Percentiles rank a stretch among this genome's conserved stretches.
phyloP scores from a whole-genome alignment of 2,888 invertebrate species.

The Nymphalis polychloros region DNA sequence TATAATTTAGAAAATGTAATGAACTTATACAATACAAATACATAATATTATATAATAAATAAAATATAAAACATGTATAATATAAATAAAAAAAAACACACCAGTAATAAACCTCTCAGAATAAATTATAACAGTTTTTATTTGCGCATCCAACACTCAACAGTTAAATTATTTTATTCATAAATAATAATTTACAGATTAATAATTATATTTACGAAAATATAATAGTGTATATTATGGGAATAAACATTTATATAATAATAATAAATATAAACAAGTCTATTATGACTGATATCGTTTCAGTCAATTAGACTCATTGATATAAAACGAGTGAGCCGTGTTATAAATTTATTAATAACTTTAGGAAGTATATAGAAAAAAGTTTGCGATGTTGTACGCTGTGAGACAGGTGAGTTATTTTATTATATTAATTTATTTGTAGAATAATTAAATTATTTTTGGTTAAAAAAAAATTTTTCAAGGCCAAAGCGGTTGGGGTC shows the following conservation, averaged over 20 bases:
- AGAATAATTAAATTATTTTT: too few species aligned
- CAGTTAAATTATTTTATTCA: constrained; percentile 5
- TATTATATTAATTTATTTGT: too few species aligned
- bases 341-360: constrained; percentile 36
- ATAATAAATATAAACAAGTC: constrained; percentile 20
- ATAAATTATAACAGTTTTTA: background rate
- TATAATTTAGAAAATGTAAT: too few species aligned
- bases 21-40: too few species aligned
- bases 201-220: constrained; percentile 26
- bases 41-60: too few species aligned
- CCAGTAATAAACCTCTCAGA: background rate
- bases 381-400: constrained; percentile 67
- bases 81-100: background rate
- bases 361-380: constrained; percentile 40
- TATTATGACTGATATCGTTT: constrained; percentile 25
- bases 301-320: constrained; percentile 18
- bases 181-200: constrained; percentile 14
- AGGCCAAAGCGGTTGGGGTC: too few species aligned
- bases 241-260: constrained; percentile 32
- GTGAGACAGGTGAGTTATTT: constrained; percentile 70
- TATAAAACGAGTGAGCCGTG: constrained; percentile 25
- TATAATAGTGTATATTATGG: constrained; percentile 33
- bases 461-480: too few species aligned
- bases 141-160: constrained; percentile 18
- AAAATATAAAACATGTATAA: background rate